Evolutionary conservation across 2,797 vertebrate species (phyloP), one percentile per base, ranked within the genome.

Genomic region (Falco peregrinus): DNA sequence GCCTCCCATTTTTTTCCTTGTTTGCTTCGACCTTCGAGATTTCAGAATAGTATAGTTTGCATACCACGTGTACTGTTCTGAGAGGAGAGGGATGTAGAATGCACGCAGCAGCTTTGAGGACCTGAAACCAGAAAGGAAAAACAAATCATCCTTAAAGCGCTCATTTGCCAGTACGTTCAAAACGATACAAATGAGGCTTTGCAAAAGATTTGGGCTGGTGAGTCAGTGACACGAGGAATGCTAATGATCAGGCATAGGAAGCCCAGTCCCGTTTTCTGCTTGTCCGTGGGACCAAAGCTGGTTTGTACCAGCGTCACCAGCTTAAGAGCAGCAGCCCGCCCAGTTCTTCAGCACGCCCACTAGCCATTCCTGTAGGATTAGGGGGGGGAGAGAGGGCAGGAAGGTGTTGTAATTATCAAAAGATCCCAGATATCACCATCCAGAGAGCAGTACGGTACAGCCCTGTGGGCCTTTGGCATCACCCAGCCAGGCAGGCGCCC

Each of bases 11-110:
- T 98, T 99, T 77, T 95, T 99, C 96, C 98, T 98, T 94, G 81
- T 94, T 92, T 98, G 99, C 97, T 98, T 99, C 51, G 94, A 94
- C 94, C 99, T 98, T 86, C 98, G 98, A 26, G 99, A 84, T 97
- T 99, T 99, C 76, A 99, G 98, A 93, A 99, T 99, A 73, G 98
- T 98, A 28, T 99, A 99, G 96, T 98, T 99, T 65, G 96, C 98
- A 94, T 99, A 99, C n/a, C 95, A 96, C 0, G 98, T 99, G 95
- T 99, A 98, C 57, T 98, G 98, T 59, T 99, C 99, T 0, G 99
- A 99, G 85, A 99, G 97, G 82, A 99, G 98, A 0, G 99, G 99
- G 78, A 99, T 6, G 93, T 99, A 99, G 97, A 99, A 99, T 0
- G 99, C 99, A 94, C 99, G 98, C 90, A 99, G 98, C 81, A 99